These are phyloP conservation scores for Palythoa caribaeorum DNA, from an alignment of 92 coral and sea anemone genomes.

Conservation along the genomic window DNA sequence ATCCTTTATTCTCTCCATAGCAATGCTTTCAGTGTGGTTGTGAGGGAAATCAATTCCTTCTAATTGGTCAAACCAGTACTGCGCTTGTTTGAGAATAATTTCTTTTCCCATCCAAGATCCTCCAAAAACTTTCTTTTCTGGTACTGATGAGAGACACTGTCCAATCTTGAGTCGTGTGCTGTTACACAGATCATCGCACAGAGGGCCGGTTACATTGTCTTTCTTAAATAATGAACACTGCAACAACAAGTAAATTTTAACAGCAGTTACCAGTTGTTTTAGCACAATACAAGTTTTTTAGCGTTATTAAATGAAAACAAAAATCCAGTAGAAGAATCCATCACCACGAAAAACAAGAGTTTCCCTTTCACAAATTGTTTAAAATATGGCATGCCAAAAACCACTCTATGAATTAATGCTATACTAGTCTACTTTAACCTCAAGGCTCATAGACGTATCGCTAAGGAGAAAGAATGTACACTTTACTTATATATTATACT, in stretches of 20 bases:
- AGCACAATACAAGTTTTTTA: no score
- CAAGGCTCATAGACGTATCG: not conserved
- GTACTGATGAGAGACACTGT: conserved; percentile 39
- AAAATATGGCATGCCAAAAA: not conserved
- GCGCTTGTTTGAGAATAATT: conserved; percentile 54
- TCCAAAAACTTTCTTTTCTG: conserved; percentile 56
- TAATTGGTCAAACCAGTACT: conserved; percentile 43
- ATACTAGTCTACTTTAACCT: not conserved
- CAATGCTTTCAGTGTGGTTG: not conserved
- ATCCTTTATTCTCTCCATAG: not conserved
- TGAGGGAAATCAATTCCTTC: not conserved
- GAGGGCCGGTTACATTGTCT: conserved; percentile 63
- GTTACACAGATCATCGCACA: conserved; percentile 61
- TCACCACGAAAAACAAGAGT: not conserved
- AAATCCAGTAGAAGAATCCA: not conserved
- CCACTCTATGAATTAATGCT: not conserved
- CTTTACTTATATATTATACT: not conserved
- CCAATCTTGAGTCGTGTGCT: conserved; percentile 14
- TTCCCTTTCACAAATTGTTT: not conserved
- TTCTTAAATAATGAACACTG: conserved; percentile 61
- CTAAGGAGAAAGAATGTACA: not conserved
- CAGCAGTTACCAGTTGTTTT: not conserved
- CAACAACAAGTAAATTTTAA: conserved; percentile 20
- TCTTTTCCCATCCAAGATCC: conserved; percentile 60
- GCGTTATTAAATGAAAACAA: conserved; percentile 3